Evolutionary conservation across 2,797 vertebrate species (phyloP), one percentile per base, ranked within the genome.

Genomic region (Lerista edwardsae): DNA sequence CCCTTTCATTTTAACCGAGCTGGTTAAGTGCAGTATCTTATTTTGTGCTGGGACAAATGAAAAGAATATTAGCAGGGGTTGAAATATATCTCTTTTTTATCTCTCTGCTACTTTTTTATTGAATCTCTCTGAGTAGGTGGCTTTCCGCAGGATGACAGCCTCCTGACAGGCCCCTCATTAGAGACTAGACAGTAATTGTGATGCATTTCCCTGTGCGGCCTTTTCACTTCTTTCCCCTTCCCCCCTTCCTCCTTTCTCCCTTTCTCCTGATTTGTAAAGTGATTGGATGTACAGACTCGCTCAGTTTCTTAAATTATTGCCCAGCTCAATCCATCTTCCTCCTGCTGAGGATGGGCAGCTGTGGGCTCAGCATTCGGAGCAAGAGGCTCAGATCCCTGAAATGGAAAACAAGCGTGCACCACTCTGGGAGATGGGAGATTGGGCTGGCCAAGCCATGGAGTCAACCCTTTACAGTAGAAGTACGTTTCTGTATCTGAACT

Each of bases 121-220:
- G 94, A 94, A 95, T 96, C 95, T 95, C 94, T 95, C 92, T 94
- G 93, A 95, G 94, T 94, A 95, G 94, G 94, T 94, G 95, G 94
- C 94, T 95, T 94, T 93, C 93, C 93, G 90, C 91, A 88, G 91
- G 90, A 94, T 96, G 95, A 96, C 95, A 96, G 94, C 95, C 94
- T 93, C 91, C 91, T 95, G 95, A 96, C 95, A 96, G 94, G 94
- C 92, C 95, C 94, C 94, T 96, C 95, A 95, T 96, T 96, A 95
- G 94, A 94, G 94, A 94, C 72, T 64, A 92, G 94, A 94, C 94
- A 94, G 95, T 95, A 95, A 95, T 96, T 95, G 95, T 96, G 94
- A 95, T 95, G 94, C 95, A 94, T 95, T 95, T 95, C 94, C 93
- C 94, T 95, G 94, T 65, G 17, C 91, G 92, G 94, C 94, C 94